These are phyloP conservation scores for Phocides pigmalion DNA, from an alignment of 1,140 invertebrate species.

Conservation along the genomic window DNA sequence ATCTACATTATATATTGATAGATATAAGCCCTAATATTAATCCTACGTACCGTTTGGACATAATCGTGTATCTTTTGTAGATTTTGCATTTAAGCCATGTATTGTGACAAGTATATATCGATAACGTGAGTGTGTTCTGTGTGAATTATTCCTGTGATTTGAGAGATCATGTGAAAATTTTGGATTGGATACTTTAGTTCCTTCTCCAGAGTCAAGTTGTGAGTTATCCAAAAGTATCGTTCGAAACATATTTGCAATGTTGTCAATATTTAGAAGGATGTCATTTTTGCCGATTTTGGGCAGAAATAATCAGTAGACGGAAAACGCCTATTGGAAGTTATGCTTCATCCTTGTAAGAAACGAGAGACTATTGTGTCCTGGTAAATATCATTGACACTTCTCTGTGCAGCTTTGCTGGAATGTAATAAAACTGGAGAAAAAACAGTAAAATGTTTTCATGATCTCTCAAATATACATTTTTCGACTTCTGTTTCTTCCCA, in stretches of 20 bases:
- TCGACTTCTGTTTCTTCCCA: slow-evolving; percentile 12
- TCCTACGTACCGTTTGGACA: slow-evolving; percentile 73
- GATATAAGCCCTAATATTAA: slow-evolving; percentile 73
- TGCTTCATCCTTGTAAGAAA: too few species aligned
- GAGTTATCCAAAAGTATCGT: too few species aligned
- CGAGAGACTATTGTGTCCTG: too few species aligned
- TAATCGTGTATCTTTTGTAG: slow-evolving; percentile 81
- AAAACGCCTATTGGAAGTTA: too few species aligned
- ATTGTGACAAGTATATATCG: slow-evolving; percentile 76
- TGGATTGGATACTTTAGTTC: not conserved
- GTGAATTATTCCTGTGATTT: slow-evolving; percentile 49
- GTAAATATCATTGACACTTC: too few species aligned
- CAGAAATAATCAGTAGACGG: too few species aligned
- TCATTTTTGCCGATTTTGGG: too few species aligned
- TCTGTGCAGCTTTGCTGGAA: too few species aligned
- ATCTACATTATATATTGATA: slow-evolving; percentile 68
- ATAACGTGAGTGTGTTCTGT: slow-evolving; percentile 75
- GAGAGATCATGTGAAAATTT: slow-evolving; percentile 14
- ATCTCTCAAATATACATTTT: slow-evolving; percentile 5
- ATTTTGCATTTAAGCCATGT: slow-evolving; percentile 80
- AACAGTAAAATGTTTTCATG: slow-evolving; percentile 24
- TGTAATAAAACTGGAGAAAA: too few species aligned
- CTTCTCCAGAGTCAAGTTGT: too few species aligned
- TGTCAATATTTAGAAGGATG: too few species aligned
- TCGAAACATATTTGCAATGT: too few species aligned